phyloP scores from a whole-genome alignment of 2,113 vertebrate genomes.

The Rhagologus leucostigma region DNA sequence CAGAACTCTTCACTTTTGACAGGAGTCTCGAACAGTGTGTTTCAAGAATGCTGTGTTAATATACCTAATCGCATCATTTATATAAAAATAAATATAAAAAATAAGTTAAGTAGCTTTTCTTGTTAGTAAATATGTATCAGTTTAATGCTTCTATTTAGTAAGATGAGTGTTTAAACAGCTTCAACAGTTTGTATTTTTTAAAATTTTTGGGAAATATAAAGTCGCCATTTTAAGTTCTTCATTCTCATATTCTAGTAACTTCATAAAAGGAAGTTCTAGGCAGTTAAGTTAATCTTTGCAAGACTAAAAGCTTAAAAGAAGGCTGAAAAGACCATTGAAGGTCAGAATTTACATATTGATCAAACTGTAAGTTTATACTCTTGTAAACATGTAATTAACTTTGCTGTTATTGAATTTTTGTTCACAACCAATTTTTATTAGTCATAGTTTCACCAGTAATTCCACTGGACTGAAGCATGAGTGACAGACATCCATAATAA shows the following conservation, averaged over 20 bases:
- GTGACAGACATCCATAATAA: slow-evolving; percentile 55
- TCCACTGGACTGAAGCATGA: slow-evolving; percentile 55
- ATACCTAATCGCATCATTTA: neutral
- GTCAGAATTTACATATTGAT: slow-evolving; percentile 87
- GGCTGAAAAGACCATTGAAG: slow-evolving; percentile 79
- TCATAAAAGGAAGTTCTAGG: slow-evolving; percentile 70
- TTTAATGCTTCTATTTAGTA: neutral
- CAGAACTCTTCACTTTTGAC: neutral
- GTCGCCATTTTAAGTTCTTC: neutral
- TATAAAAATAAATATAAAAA: neutral
- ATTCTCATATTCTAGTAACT: slow-evolving; percentile 26
- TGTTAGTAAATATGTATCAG: neutral
- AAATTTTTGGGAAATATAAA: neutral
- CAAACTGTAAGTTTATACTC: slow-evolving; percentile 78
- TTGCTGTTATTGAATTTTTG: slow-evolving; percentile 79
- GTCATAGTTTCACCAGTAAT: slow-evolving; percentile 70
- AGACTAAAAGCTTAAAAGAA: slow-evolving; percentile 77
- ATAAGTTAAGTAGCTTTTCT: neutral
- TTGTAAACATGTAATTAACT: slow-evolving; percentile 81
- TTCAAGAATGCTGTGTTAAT: neutral
- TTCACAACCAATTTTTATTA: slow-evolving; percentile 80
- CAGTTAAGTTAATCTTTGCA: slow-evolving; percentile 75
- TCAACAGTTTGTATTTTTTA: neutral
- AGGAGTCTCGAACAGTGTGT: neutral
- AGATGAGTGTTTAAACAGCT: neutral